These are phyloP conservation scores for Heterocephalus glaber DNA, from an alignment of 2,113 vertebrate species.

Conservation along the genomic window DNA sequence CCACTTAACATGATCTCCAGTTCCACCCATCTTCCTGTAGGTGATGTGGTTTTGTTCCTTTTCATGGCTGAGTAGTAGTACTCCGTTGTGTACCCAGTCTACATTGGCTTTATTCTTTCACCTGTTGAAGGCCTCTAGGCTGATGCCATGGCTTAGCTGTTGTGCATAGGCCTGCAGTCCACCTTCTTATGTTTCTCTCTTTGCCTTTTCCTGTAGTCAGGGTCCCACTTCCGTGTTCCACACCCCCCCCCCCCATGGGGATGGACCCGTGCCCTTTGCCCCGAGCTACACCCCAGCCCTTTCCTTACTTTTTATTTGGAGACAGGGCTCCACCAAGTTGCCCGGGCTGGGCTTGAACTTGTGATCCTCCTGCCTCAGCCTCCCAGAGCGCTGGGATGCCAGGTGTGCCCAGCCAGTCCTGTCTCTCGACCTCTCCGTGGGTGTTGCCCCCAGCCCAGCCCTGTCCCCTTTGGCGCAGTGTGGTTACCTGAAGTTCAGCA, in stretches of 20 bases:
- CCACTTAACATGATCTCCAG: neutral
- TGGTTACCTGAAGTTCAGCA: rapidly evolving
- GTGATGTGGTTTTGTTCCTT: neutral
- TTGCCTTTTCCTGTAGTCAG: neutral
- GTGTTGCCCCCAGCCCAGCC: too few species aligned
- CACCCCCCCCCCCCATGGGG: neutral
- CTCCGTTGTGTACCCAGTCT: neutral
- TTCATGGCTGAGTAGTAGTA: neutral
- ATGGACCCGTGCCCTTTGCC: neutral
- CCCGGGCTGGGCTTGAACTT: neutral
- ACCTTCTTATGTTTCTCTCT: neutral
- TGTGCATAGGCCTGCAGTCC: neutral
- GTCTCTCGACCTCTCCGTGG: too few species aligned
- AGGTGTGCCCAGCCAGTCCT: neutral
- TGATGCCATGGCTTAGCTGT: neutral
- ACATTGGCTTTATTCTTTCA: neutral
- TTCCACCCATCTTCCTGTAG: neutral
- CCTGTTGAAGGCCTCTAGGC: neutral
- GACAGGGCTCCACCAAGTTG: neutral
- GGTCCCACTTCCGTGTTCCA: neutral
- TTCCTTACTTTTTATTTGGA: neutral
- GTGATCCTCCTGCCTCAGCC: neutral
- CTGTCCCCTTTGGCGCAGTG: neutral
- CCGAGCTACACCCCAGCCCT: neutral
- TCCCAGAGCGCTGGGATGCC: too few species aligned